These are phyloP conservation scores for Ooceraea biroi DNA, from an alignment of 1,140 invertebrate species.

Conservation along the genomic window DNA sequence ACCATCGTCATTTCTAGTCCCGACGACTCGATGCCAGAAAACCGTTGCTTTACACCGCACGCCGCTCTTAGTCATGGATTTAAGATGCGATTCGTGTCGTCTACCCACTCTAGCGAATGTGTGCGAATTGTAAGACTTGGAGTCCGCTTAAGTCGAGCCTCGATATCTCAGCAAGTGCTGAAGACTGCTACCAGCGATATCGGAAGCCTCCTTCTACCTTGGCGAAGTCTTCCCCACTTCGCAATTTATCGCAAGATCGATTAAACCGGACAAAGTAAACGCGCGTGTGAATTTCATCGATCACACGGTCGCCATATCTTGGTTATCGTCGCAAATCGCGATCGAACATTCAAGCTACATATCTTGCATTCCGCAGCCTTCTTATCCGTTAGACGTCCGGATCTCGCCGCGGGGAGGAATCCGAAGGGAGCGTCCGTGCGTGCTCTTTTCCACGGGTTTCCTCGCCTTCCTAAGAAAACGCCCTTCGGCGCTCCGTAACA, in stretches of 20 bases:
- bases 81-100: neutral
- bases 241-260: neutral
- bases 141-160: neutral
- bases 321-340: neutral
- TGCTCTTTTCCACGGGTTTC: neutral
- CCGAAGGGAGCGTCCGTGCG: neutral
- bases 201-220: no score
- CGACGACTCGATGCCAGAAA: neutral
- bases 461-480: conserved; percentile 36
- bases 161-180: neutral
- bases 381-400: neutral
- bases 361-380: neutral
- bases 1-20: conserved; percentile 39
- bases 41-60: conserved; percentile 21
- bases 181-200: no score
- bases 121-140: conserved; percentile 20
- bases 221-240: no score
- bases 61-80: conserved; percentile 34
- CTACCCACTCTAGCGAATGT: neutral
- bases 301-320: neutral
- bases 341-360: neutral
- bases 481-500: conserved; percentile 53
- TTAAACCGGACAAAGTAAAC: neutral
- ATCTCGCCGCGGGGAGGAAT: neutral
- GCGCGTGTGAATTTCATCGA: neutral